These are phyloP conservation scores for Ectropis grisescens DNA, from an alignment of 1,140 invertebrate genomes.

Conservation along the genomic window DNA sequence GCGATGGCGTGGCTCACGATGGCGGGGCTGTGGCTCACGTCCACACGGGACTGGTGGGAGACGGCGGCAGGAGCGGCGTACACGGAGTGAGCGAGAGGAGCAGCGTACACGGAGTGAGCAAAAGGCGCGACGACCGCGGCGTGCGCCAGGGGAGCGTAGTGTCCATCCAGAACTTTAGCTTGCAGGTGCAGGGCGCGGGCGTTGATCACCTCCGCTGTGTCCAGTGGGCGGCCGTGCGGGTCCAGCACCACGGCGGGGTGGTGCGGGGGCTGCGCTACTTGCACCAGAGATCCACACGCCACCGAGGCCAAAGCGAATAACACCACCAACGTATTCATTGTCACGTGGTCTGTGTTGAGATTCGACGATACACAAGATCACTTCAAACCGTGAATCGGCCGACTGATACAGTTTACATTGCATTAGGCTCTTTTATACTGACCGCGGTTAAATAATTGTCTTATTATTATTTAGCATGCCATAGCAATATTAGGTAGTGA, in stretches of 20 bases:
- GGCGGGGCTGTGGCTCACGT: too few species aligned
- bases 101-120: constrained; percentile 38
- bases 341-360: constrained; percentile 26
- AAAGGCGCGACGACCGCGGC: constrained; percentile 26
- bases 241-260: constrained; percentile 37
- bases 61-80: constrained; percentile 24
- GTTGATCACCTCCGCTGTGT: constrained; percentile 61
- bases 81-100: constrained; percentile 52
- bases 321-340: constrained; percentile 69
- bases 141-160: constrained; percentile 58
- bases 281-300: constrained; percentile 23
- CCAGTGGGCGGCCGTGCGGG: constrained; percentile 48
- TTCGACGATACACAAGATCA: constrained; percentile 18
- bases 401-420: constrained; percentile 17
- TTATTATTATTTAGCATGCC: constrained; percentile 21
- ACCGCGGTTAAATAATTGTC: constrained; percentile 13
- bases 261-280: constrained; percentile 28
- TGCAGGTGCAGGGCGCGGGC: constrained; percentile 60
- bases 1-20: constrained; percentile 13
- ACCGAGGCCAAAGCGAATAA: constrained; percentile 43
- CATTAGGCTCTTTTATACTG: constrained; percentile 23
- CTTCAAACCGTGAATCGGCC: constrained; percentile 20
- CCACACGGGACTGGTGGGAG: too few species aligned
- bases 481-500: constrained; percentile 15
- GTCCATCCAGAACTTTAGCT: too few species aligned